Evolutionary conservation across 92 coral and sea anemone genomes (phyloP).

Genomic region (Parazoanthus atlanticus): DNA sequence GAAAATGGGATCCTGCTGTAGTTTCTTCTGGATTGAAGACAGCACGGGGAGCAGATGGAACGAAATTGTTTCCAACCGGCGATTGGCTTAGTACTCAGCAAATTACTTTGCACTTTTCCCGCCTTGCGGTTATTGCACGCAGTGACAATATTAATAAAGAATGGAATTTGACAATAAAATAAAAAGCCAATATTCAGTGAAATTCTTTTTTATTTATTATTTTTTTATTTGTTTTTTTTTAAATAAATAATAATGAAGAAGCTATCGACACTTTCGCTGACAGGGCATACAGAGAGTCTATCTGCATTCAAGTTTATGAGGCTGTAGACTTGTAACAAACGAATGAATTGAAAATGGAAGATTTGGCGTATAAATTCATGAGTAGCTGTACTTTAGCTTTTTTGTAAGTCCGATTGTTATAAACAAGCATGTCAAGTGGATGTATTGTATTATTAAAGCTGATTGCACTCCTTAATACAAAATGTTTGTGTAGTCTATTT

Average conservation of each 20-base stretch:
- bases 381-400: too few relatives aligned
- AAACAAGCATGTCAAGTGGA: too few relatives aligned
- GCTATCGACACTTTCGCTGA: conserved; percentile 29
- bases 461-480: too few relatives aligned
- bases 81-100: conserved; percentile 45
- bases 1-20: conserved; percentile 30
- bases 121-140: conserved; percentile 26
- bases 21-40: conserved; percentile 29
- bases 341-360: too few relatives aligned
- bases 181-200: too few relatives aligned
- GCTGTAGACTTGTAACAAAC: conserved; percentile 30
- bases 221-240: too few relatives aligned
- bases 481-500: too few relatives aligned
- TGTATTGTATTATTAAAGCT: too few relatives aligned
- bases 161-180: conserved; percentile 16
- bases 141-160: conserved; percentile 16
- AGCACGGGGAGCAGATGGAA: conserved; percentile 18
- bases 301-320: conserved; percentile 16
- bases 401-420: too few relatives aligned
- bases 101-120: conserved; percentile 41
- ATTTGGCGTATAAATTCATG: too few relatives aligned
- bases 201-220: too few relatives aligned
- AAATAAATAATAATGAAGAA: conserved; percentile 23
- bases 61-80: conserved; percentile 17
- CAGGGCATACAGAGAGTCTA: conserved; percentile 23